These are phyloP conservation scores for Entomobrya proxima DNA, from an alignment of 2,888 invertebrate genomes.

Conservation along the genomic window DNA sequence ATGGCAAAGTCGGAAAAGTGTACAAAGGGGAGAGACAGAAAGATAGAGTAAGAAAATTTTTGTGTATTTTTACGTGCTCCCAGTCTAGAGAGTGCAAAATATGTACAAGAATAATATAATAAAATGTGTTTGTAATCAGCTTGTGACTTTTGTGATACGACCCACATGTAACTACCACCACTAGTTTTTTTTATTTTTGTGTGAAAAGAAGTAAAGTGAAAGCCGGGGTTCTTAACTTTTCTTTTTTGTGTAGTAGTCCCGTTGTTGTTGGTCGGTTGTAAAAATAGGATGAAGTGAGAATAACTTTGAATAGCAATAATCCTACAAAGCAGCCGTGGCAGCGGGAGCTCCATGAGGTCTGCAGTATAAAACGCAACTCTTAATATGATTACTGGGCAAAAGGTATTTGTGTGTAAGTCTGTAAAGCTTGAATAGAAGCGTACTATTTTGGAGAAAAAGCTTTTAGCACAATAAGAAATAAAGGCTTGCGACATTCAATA, in stretches of 20 bases:
- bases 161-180: constrained; percentile 33
- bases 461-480: background rate
- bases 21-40: background rate
- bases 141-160: constrained; percentile 27
- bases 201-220: constrained; percentile 13
- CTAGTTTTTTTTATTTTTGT: constrained; percentile 5
- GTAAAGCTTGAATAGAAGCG: background rate
- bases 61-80: background rate
- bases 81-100: background rate
- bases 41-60: background rate
- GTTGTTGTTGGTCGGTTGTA: constrained; percentile 24
- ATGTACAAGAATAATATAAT: background rate
- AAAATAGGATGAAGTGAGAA: constrained; percentile 48
- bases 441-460: background rate
- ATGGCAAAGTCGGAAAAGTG: background rate
- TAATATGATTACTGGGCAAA: constrained; percentile 35
- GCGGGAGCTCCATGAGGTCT: background rate
- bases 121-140: constrained; percentile 26
- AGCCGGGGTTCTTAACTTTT: background rate
- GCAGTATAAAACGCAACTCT: constrained; percentile 8
- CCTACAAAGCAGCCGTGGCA: background rate
- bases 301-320: constrained; percentile 48
- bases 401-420: background rate
- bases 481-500: no score
- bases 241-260: background rate